Conservation (phyloP, 2,113 vertebrate genomes). For the Chloropsis hardwickii region DNA sequence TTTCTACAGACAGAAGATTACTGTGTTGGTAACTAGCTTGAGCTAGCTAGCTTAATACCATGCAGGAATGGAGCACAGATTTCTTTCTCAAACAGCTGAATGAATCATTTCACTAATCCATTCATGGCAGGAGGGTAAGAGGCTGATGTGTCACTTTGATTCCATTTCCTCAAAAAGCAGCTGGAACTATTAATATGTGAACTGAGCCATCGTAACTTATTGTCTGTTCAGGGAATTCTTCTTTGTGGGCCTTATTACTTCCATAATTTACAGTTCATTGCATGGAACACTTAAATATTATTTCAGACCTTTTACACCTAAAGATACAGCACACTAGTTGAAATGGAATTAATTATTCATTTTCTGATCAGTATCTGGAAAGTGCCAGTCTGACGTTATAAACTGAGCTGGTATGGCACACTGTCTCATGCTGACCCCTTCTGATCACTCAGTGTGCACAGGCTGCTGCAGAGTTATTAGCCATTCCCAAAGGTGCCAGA, state of each 20-base stretch:
- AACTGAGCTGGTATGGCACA: not conserved
- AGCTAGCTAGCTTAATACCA: constrained; percentile 15
- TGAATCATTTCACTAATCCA: constrained; percentile 40
- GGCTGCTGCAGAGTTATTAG: not conserved
- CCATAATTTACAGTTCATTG: not conserved
- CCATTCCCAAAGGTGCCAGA: not conserved
- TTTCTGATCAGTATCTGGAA: not conserved
- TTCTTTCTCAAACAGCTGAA: constrained; percentile 31
- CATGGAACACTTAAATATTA: not conserved
- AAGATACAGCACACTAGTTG: not conserved
- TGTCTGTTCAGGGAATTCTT: not conserved
- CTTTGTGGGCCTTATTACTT: not conserved
- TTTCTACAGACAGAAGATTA: constrained; percentile 17
- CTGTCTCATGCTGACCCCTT: not conserved
- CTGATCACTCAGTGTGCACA: not conserved
- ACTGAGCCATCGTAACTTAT: not conserved
- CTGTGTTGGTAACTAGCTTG: not conserved
- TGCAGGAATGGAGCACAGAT: constrained; percentile 7
- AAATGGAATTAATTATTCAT: not conserved
- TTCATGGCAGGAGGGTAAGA: constrained; percentile 35
- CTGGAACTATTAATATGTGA: constrained; percentile 19
- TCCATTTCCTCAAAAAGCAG: constrained; percentile 15
- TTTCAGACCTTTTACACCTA: not conserved
- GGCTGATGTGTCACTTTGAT: constrained; percentile 39
- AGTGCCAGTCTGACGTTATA: not conserved